Base-by-base conservation (phyloP, 2,888 invertebrate species). In the Acanthosepion pharaonis region DNA sequence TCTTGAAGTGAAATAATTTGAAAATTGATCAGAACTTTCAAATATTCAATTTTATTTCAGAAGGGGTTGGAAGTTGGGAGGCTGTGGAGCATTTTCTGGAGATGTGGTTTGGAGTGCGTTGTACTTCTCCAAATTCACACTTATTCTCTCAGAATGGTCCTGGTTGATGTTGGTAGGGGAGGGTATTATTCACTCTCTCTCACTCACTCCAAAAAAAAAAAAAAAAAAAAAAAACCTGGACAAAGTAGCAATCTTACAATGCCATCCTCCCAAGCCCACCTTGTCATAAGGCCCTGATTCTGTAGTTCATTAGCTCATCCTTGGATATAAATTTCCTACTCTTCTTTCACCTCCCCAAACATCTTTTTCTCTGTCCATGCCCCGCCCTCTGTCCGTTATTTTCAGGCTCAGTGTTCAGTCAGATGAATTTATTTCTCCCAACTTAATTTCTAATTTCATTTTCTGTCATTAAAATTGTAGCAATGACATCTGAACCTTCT, bases 381-480 rank as follows among this genome's bases (percentile, higher is more conserved):
- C 8, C 11, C 78, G n/a, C 2, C 28, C n/a, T 18, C n/a, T 78
- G n/a, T 78, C n/a, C 78, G 33, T 78, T n/a, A n/a, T 78, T 33
- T n/a, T 33, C n/a, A n/a, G 23, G 59, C 20, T 20, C 20, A 6
- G 23, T 5, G 23, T 59, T 6, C 78, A 33, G n/a, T 59, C 78
- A n/a, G 78, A 11, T 78, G n/a, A 78, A 78, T 78, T 78, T 78
- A 78, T 78, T 33, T 78, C n/a, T 78, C 33, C n/a, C 78, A 78
- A 78, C 78, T 78, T 78, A 78, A 78, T 78, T 78, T 78, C 78
- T 78, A 78, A 78, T 78, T 33, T 33, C 78, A 78, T 78, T 78
- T 78, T 9, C n/a, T 59, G 78, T 11, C n/a, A 78, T 78, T 78
- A 78, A 78, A 78, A 78, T n/a, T n/a, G 78, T 78, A 78, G n/a